Evolutionary conservation across 2,888 invertebrate genomes (phyloP).

Genomic region (Melieria crassipennis): DNA sequence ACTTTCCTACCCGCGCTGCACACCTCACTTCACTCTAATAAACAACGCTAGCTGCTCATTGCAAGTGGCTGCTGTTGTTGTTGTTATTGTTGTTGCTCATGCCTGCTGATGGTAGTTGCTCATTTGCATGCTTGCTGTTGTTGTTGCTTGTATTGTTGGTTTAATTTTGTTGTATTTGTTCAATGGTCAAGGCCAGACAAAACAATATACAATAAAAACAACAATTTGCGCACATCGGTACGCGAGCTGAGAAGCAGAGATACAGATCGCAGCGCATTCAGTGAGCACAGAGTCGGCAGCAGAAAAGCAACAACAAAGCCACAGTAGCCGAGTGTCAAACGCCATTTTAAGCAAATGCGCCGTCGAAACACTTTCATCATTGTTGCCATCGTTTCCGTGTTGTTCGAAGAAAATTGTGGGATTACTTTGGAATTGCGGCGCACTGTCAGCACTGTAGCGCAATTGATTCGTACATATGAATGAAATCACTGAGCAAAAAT

Average conservation of each 20-base stretch:
- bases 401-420: too few species aligned
- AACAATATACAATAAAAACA: slow-evolving; percentile 8
- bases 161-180: slow-evolving; percentile 51
- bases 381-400: too few species aligned
- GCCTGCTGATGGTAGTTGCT: slow-evolving; percentile 20
- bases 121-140: background rate
- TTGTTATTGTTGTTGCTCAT: slow-evolving; percentile 36
- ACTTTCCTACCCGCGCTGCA: too few species aligned
- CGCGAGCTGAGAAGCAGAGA: too few species aligned
- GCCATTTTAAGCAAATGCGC: slow-evolving; percentile 50
- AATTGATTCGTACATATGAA: slow-evolving; percentile 22
- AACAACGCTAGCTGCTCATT: background rate
- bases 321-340: slow-evolving; percentile 46
- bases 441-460: slow-evolving; percentile 28
- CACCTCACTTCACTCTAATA: too few species aligned
- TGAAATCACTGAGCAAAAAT: too few species aligned
- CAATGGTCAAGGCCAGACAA: slow-evolving; percentile 57
- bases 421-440: too few species aligned
- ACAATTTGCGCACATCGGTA: background rate
- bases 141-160: slow-evolving; percentile 26
- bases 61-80: background rate
- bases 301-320: too few species aligned
- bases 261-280: too few species aligned
- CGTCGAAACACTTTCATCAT: background rate
- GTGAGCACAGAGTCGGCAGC: too few species aligned